Base-by-base conservation (phyloP, 2,113 vertebrate genomes). In the Anguilla japonica region DNA sequence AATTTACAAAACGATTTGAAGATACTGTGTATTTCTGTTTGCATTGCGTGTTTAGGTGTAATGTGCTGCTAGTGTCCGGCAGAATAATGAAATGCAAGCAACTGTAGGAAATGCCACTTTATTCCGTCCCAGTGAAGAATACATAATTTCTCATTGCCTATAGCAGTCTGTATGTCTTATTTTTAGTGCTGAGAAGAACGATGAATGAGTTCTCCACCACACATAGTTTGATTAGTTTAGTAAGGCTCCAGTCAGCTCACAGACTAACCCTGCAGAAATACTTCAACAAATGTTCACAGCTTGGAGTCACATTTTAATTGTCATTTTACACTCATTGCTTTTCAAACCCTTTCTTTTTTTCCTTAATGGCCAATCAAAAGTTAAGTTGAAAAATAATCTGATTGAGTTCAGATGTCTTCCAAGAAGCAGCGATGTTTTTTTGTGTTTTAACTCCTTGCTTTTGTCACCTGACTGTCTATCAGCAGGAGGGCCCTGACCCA, bases 401-500 rank as follows among this genome's bases (percentile, higher is more conserved):
- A 53, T 53, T 53, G 60, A 26, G 60, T 67, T 67, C 60, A 67
- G 60, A 67, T 67, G 60, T 67, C 60, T 67, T 67, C 60, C 60
- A 67, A 26, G 60, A 67, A 67, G 22, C 5, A 56, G 82, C 29
- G 18, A 39, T 83, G 94, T 92, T 94, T 93, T 95, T 96, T 93
- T 96, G 93, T 97, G 91, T 97, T 94, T 97, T 97, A 97, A 97
- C 96, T 96, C 96, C 96, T 97, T 97, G 95, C 96, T 97, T 98
- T 98, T 97, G 95, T 96, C 94, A 98, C 96, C 96, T 97, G 97
- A 97, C 96, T 92, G 97, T 97, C 96, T 97, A 96, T 96, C 96
- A 97, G 96, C 95, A 94, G 95, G 95, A 95, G 96, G 96, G 94
- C 53, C 56, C 80, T 82, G 50, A 92, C 93, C 96, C 95, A 96